Base-by-base conservation (phyloP, 2,888 invertebrate species). In the Dilophus febrilis region DNA sequence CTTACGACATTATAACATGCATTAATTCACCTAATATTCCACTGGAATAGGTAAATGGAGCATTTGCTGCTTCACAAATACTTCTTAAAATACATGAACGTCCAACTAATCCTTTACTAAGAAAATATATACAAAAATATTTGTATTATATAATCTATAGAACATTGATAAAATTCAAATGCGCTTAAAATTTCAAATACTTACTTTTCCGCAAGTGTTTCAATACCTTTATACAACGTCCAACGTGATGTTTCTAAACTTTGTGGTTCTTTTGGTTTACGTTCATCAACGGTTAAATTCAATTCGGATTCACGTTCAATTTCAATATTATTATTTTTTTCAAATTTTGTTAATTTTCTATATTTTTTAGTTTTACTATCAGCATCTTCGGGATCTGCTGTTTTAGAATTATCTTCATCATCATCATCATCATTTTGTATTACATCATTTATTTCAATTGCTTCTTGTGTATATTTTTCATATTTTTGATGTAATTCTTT, bases 1-100 rank as follows among this genome's bases (percentile, higher is more conserved):
- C 74, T 73, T 64, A 81, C 73, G 78, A 78, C 55, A 85, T 69
- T 53, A 82, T 59, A 49, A 82, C 74, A 62, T 83, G 77, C 46
- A 81, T 64, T 52, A 85, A 66, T 64, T 84, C 77, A 19, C 76
- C 80, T 46, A 81, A 68, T 51, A 85, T 64, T 5, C 83, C 81
- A 50, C 76, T 75, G 50, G 74, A 72, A 52, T 73, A 68, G 48
- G 66, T 69, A 52, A 83, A 70, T 38, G 80, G 73, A 44, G 71
- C 65, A 49, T 74, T 70, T 1, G 83, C 75, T 22, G 77, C 71
- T 56, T 85, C 82, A 54, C 85, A 85, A 54, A 85, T 79, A 47
- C 76, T 71, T 49, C 79, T 70, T 46, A 84, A 61, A 48, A 85
- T 57, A 59, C 85, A 85, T 29, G 72, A 71, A 46, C 74, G 70